Evolutionary conservation across 2,797 vertebrate species (phyloP).

Genomic region (Okamejei kenojei): DNA sequence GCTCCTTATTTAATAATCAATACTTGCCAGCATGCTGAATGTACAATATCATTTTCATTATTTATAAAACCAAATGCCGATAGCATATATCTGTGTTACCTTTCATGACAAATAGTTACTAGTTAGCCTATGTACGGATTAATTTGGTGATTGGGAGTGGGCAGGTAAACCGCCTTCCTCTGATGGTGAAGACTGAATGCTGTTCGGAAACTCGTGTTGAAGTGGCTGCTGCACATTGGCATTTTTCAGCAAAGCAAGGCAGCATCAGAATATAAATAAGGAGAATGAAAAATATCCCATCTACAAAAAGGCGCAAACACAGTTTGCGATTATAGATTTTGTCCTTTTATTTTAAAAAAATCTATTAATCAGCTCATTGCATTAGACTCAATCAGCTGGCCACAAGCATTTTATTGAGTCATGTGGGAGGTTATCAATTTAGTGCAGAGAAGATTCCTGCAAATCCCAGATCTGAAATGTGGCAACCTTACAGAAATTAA

Average conservation of each 20-base stretch:
- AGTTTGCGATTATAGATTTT: background rate
- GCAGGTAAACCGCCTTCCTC: constrained; percentile 42
- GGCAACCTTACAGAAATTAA: background rate
- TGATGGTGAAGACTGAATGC: constrained; percentile 33
- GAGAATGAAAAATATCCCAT: constrained; percentile 38
- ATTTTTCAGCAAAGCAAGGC: constrained; percentile 40
- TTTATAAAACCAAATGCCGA: background rate
- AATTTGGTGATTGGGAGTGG: background rate
- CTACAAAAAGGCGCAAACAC: background rate
- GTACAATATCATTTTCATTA: background rate
- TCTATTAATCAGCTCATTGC: background rate
- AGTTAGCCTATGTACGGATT: background rate
- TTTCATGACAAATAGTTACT: constrained; percentile 41
- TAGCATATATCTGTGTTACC: background rate
- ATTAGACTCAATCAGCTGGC: background rate
- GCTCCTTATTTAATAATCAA: constrained; percentile 21
- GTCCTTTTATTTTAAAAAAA: background rate
- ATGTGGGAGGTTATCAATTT: background rate
- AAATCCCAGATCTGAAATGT: background rate
- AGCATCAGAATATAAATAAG: constrained; percentile 42
- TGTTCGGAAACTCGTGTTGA: constrained; percentile 31
- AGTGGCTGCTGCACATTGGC: constrained; percentile 35
- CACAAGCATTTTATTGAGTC: background rate
- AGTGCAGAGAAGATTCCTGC: background rate
- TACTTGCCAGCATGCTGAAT: background rate